Base-by-base conservation (phyloP, 2,888 invertebrate species). In the Chymomyza fuscimana region DNA sequence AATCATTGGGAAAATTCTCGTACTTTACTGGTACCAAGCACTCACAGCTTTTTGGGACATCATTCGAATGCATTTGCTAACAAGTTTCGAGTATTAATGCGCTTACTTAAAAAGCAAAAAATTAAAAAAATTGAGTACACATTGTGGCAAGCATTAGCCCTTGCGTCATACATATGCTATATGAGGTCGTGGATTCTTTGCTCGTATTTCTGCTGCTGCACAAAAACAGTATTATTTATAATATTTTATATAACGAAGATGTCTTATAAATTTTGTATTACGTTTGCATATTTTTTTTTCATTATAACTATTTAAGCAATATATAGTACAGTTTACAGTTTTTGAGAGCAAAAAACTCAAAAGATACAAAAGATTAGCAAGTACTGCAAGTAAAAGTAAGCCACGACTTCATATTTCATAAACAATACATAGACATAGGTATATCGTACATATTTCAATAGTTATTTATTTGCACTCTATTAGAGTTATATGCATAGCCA, bases 381-480 rank as follows among this genome's bases (percentile, higher is more conserved):
- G 62, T 76, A 85, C 86, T 85, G 87, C 82, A 85, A 77, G 79
- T 64, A 75, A 67, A 80, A 77, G 75, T 68, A 74, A 73, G 68
- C 91, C 91, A 91, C 91, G 91, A 91, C 91, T 90, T 91, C 91
- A 91, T 90, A 91, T 91, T 89, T 86, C 89, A 91, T 89, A 90
- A 81, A 87, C 74, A 75, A 32, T 73, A 72, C 68, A 87, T 67
- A 73, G 63, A 73, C 67, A 85, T 70, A 65, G 61, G 67, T 29
- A 74, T 73, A 67, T 51, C 50, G 63, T 52, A 40, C 32, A 40
- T 50, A 59, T 70, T 63, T 65, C 36, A 58, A n/a, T 52, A 66
- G 56, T 70, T 19, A 19, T 19, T 19, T 19, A 19, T 70, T 61
- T 63, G 58, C 19, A 56, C 16, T 52, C 52, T 52, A n/a, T 9